Conservation (phyloP, 2,113 vertebrate genomes). For the Rana temporaria region DNA sequence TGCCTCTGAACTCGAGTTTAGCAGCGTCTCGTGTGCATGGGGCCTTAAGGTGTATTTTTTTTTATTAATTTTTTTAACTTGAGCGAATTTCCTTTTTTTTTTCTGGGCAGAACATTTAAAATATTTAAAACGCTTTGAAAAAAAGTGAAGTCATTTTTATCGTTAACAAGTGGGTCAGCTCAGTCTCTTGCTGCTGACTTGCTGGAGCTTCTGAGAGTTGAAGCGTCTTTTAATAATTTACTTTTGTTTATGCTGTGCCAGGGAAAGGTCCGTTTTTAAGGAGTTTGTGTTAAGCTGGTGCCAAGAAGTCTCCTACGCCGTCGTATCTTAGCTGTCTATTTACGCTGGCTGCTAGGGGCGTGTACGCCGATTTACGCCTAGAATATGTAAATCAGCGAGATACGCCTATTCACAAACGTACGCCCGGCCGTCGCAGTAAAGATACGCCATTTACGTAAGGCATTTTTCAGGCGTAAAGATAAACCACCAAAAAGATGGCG, state of each 20-base stretch:
- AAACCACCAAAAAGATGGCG: no score
- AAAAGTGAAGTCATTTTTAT: background rate
- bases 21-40: no score
- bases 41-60: no score
- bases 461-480: no score
- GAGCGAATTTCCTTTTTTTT: background rate
- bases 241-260: constrained; percentile 3
- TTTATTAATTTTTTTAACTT: background rate
- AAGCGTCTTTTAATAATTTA: constrained; percentile 31
- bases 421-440: no score
- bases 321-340: no score
- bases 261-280: constrained; percentile 1
- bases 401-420: no score
- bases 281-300: background rate
- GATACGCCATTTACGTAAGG: no score
- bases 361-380: no score
- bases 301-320: background rate
- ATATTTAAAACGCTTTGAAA: constrained; percentile 13
- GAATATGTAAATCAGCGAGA: no score
- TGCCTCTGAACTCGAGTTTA: no score
- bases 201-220: constrained; percentile 10
- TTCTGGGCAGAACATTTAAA: background rate
- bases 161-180: constrained; percentile 16
- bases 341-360: no score
- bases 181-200: background rate